Percentiles rank a stretch among this genome's conserved stretches.
These are phyloP conservation scores for Diabrotica virgifera DNA, from an alignment of 1,140 invertebrate genomes.

Conservation along the genomic window DNA sequence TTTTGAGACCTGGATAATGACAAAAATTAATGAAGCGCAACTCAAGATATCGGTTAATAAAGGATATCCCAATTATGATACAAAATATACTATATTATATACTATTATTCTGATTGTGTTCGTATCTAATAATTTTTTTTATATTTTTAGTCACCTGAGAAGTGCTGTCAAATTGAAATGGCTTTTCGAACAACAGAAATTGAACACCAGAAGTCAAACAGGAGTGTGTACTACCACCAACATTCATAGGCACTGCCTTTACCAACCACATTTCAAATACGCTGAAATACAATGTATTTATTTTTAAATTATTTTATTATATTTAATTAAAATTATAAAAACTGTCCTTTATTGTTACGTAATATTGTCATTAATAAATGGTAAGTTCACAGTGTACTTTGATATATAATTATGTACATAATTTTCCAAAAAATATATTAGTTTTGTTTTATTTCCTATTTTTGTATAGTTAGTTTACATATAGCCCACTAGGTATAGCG, in stretches of 20 bases:
- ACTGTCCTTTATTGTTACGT: slow-evolving; percentile 10
- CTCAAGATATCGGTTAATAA: too few relatives aligned
- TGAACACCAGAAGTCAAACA: slow-evolving; percentile 18
- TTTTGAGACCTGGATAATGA: too few relatives aligned
- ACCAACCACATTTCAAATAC: slow-evolving; percentile 5
- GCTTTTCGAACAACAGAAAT: slow-evolving; percentile 11
- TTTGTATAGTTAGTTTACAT: too few relatives aligned
- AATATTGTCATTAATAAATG: slow-evolving; percentile 16
- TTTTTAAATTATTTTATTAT: slow-evolving; percentile 20
- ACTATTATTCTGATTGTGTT: too few relatives aligned
- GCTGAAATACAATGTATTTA: slow-evolving; percentile 18
- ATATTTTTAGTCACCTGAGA: slow-evolving; percentile 31
- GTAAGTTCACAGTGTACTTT: not conserved
- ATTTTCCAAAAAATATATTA: not conserved
- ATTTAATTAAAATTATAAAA: slow-evolving; percentile 15
- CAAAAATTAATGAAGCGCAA: too few relatives aligned
- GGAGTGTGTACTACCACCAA: slow-evolving; percentile 3
- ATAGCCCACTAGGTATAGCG: too few relatives aligned
- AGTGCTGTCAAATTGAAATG: slow-evolving; percentile 27
- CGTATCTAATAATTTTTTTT: not conserved
- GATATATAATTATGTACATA: not conserved
- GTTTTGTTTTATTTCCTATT: too few relatives aligned
- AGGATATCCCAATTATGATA: too few relatives aligned
- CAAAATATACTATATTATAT: too few relatives aligned
- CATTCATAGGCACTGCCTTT: slow-evolving; percentile 17